Conservation (phyloP, 2,888 invertebrate genomes). For the Xanthia icteritia region DNA sequence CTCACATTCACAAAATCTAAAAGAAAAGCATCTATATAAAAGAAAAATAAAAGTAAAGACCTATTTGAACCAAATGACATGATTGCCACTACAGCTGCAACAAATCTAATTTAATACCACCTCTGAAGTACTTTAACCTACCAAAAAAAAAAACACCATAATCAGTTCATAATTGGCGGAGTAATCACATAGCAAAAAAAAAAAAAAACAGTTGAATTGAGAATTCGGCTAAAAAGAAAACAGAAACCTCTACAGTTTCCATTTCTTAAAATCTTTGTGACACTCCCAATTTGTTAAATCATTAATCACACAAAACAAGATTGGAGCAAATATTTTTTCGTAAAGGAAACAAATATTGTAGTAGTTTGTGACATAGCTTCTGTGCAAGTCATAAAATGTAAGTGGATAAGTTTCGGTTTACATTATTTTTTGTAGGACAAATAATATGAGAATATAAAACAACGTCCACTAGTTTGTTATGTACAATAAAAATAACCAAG, state of each 20-base stretch:
- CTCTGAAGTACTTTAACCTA: too few relatives aligned
- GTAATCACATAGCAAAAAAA: too few relatives aligned
- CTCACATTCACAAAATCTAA: too few relatives aligned
- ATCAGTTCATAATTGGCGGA: too few relatives aligned
- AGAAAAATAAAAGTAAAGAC: too few relatives aligned
- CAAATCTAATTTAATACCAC: too few relatives aligned
- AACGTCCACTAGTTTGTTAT: slow-evolving; percentile 15
- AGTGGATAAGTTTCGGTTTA: slow-evolving; percentile 34
- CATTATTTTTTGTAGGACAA: slow-evolving; percentile 20
- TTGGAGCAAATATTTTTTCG: slow-evolving; percentile 65
- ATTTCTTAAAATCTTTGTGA: slow-evolving; percentile 32
- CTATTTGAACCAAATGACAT: too few relatives aligned
- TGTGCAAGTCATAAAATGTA: slow-evolving; percentile 40
- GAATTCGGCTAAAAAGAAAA: background rate
- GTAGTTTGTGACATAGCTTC: slow-evolving; percentile 32
- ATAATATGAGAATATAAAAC: slow-evolving; percentile 33
- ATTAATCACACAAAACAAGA: slow-evolving; percentile 61
- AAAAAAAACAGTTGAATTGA: too few relatives aligned
- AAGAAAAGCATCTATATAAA: too few relatives aligned
- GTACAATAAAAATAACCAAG: slow-evolving; percentile 15
- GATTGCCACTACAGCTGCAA: too few relatives aligned
- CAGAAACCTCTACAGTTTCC: background rate
- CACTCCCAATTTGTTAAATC: slow-evolving; percentile 56
- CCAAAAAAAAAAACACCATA: too few relatives aligned
- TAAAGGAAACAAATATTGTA: slow-evolving; percentile 65